These are phyloP conservation scores for Nemotelus nigrinus DNA, from an alignment of 2,888 invertebrate genomes.

Conservation along the genomic window DNA sequence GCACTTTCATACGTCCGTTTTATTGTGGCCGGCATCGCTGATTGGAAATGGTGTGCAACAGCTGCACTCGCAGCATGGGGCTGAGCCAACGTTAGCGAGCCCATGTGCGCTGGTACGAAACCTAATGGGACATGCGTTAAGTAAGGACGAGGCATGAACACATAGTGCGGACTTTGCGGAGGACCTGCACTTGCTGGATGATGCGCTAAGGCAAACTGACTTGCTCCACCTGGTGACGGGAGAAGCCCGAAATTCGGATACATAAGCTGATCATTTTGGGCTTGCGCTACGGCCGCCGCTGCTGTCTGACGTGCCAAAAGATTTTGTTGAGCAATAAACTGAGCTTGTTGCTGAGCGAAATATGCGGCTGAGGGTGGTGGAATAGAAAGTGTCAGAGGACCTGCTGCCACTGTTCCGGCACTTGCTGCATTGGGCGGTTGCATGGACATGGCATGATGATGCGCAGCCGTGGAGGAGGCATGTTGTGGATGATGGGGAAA, in stretches of 20 bases:
- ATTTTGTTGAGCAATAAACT: conserved; percentile 76
- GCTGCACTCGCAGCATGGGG: conserved; percentile 33
- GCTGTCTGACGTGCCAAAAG: conserved; percentile 75
- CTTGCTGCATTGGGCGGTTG: conserved; percentile 12
- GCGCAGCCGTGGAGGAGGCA: conserved; percentile 47
- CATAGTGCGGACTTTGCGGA: conserved; percentile 54
- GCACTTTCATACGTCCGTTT: conserved; percentile 80
- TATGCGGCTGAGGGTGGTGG: conserved; percentile 64
- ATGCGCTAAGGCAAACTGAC: conserved; percentile 53
- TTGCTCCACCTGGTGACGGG: conserved; percentile 54
- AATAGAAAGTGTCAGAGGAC: conserved; percentile 61
- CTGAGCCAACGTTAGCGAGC: conserved; percentile 20
- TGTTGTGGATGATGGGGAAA: conserved; percentile 43
- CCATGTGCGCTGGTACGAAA: conserved; percentile 45
- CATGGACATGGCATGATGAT: conserved; percentile 45
- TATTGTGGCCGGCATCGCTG: conserved; percentile 62
- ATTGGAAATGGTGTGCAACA: conserved; percentile 38
- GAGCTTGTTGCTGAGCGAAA: conserved; percentile 68
- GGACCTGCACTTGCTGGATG: conserved; percentile 57
- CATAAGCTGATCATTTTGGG: conserved; percentile 53
- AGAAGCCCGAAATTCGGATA: conserved; percentile 53
- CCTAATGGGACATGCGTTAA: conserved; percentile 46
- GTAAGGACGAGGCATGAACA: conserved; percentile 51
- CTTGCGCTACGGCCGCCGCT: conserved; percentile 67
- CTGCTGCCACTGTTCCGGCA: conserved; percentile 60